Evolutionary conservation across 35 echinoderm and acorn worm species (phyloP), one percentile per base, ranked within the genome.

Genomic region (Antedon bifida): DNA sequence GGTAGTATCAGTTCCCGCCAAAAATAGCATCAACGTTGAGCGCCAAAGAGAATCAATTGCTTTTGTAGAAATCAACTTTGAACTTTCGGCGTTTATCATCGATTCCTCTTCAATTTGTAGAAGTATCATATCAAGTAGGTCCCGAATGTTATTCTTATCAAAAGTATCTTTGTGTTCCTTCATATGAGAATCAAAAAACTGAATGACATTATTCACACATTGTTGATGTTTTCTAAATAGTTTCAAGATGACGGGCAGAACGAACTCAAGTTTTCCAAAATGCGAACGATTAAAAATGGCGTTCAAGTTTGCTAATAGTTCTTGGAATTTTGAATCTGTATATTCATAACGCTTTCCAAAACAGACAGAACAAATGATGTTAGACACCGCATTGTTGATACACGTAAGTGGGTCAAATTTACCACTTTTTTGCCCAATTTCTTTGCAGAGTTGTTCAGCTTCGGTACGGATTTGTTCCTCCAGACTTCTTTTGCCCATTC

Each of bases 301-400:
- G 23, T 23, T 64, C 19, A 87, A n/a, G 30, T 82, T 86, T 30
- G 73, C 31, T 23, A 88, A 55, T 44, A 92, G 86, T 32, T 79
- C 38, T 34, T 77, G 35, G 73, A 92, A 88, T 33, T 81, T 28
- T 3, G 77, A 82, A 42, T 91, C 89, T 7, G 46, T 30, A 75
- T 96, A 96, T 17, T 80, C 77, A 74, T 73, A 88, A 0, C 86
- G 82, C 74, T 84, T 88, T 1, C 85, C 89, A 29, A 91, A 88
- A 35, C 83, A 84, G 21, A 96, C 55, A 5, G 77, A 79, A 35
- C 86, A 86, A 31, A 96, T 96, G 16, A 96, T 89, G 75, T 96
- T 96, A 5, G 86, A 85, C 5, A 87, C 86, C 26, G 89, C 89
- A 45, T 80, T 81, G 0, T 33, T 85, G 28, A 91, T 74, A n/a